Conservation (phyloP, 2,888 invertebrate genomes). For the Tachina fera region DNA sequence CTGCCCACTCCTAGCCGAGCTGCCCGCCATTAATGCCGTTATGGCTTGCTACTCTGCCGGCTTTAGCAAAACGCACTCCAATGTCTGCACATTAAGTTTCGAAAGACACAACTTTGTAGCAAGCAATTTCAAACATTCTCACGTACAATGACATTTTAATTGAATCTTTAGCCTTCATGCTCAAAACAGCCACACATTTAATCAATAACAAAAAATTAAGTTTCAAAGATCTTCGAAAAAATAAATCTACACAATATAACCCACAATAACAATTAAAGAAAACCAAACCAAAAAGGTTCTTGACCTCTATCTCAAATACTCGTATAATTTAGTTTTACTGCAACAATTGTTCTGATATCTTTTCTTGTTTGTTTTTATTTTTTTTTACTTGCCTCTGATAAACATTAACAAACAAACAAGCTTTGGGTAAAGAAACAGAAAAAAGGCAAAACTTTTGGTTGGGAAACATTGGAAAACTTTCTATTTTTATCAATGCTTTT, state of each 20-base stretch:
- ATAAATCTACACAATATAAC: slow-evolving; percentile 12
- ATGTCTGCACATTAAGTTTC: no score
- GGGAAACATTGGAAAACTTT: slow-evolving; percentile 67
- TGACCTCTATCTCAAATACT: slow-evolving; percentile 62
- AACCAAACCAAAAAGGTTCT: slow-evolving; percentile 43
- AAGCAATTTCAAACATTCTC: no score
- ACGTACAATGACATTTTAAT: not conserved
- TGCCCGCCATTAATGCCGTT: no score
- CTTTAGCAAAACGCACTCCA: no score
- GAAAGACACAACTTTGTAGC: no score
- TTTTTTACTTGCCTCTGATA: slow-evolving; percentile 6
- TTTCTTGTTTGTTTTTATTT: not conserved
- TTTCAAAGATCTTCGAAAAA: not conserved
- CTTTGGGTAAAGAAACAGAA: slow-evolving; percentile 15
- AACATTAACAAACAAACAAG: slow-evolving; percentile 50
- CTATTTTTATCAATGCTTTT: slow-evolving; percentile 65
- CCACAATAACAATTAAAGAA: not conserved
- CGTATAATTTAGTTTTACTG: slow-evolving; percentile 24
- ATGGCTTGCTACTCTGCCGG: no score
- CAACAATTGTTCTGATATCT: slow-evolving; percentile 11
- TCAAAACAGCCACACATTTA: not conserved
- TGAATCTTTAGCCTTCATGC: not conserved
- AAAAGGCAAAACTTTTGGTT: slow-evolving; percentile 56
- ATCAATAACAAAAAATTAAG: not conserved
- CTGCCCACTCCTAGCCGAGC: no score